These are phyloP conservation scores for Pristionchus mayeri DNA, from an alignment of 2,888 invertebrate genomes.

Conservation along the genomic window DNA sequence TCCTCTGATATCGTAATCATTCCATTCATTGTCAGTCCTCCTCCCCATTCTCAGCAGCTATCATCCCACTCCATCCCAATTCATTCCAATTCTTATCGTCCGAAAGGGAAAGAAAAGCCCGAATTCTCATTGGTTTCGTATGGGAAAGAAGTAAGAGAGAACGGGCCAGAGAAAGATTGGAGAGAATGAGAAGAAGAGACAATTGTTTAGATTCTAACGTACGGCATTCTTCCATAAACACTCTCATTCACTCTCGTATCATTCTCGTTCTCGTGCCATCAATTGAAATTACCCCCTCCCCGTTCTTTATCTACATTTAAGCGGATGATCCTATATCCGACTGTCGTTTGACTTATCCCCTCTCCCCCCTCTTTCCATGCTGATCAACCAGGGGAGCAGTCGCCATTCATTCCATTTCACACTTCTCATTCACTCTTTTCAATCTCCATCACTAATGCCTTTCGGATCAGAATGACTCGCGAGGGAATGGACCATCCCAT, in stretches of 20 bases:
- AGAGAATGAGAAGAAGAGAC: background rate
- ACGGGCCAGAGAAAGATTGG: background rate
- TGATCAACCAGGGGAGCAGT: background rate
- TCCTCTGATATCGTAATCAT: background rate
- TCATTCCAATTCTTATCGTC: background rate
- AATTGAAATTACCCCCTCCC: background rate
- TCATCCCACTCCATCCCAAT: background rate
- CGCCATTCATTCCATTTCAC: background rate
- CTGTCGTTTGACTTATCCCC: background rate
- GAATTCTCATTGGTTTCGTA: background rate
- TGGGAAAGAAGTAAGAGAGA: conserved; percentile 14
- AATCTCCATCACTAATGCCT: background rate
- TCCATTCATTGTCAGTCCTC: background rate
- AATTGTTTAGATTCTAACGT: background rate
- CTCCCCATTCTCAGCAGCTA: background rate
- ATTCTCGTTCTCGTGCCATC: background rate
- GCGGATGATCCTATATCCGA: background rate
- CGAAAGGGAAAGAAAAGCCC: background rate
- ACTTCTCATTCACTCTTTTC: conserved; percentile 5
- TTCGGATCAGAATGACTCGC: background rate
- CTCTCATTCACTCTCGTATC: background rate
- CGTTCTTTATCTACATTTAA: background rate
- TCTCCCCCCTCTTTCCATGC: background rate
- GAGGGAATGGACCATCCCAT: background rate
- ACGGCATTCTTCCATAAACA: conserved; percentile 2